Conservation (phyloP, 2,113 vertebrate genomes). For the Hippocampus comes region DNA sequence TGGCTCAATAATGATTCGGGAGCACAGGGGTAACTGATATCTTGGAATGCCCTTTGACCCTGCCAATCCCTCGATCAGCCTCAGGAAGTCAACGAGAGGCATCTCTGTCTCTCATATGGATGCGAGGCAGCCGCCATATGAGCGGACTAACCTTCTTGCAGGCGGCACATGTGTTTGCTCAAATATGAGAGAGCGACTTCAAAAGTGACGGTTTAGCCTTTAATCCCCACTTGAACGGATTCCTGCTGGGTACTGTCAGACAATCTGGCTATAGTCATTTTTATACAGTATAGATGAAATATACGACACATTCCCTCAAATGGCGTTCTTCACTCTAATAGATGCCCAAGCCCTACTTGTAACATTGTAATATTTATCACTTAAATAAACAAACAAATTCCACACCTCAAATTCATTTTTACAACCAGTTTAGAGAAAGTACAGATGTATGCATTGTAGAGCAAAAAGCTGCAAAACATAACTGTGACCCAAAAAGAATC, state of each 20-base stretch:
- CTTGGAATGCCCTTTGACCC: constrained; percentile 34
- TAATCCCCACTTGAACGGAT: constrained; percentile 47
- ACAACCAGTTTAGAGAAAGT: too few species aligned
- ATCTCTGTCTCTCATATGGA: constrained; percentile 4
- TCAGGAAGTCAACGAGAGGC: constrained; percentile 19
- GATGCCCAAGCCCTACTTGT: too few species aligned
- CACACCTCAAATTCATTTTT: too few species aligned
- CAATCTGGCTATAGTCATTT: background rate
- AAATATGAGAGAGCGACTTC: constrained; percentile 10
- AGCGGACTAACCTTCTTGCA: constrained; percentile 9
- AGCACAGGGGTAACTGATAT: constrained; percentile 5
- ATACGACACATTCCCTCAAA: background rate
- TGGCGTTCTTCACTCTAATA: too few species aligned
- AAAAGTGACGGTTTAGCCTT: constrained; percentile 45
- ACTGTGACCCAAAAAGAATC: too few species aligned
- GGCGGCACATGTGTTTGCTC: constrained; percentile 8
- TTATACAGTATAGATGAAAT: background rate
- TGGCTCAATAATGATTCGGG: too few species aligned
- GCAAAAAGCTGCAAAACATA: too few species aligned
- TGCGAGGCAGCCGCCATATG: background rate
- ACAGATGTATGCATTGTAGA: too few species aligned
- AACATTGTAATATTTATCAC: too few species aligned
- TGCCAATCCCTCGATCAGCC: constrained; percentile 34
- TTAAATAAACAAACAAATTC: too few species aligned
- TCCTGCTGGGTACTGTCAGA: constrained; percentile 36